Evolutionary conservation across 2,113 vertebrate species (phyloP), one percentile per base, ranked within the genome.

Genomic region (Rissa tridactyla): DNA sequence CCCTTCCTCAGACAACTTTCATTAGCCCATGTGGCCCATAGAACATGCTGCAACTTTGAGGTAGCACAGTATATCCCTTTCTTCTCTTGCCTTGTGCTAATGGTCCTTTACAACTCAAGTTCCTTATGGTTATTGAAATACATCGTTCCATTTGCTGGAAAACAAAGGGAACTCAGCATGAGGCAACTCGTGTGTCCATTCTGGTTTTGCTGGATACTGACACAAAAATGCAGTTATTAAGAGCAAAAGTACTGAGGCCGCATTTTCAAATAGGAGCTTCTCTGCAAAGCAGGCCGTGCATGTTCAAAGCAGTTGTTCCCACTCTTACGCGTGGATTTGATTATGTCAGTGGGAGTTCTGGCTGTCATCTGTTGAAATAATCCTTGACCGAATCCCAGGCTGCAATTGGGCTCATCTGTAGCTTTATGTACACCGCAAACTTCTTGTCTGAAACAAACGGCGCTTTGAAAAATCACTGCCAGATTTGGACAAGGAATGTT

Each of bases 341-440:
- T 90, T 94, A 95, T 87, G 71, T 70, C 73, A 88, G 77, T 81
- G 84, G 91, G 92, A 95, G 80, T 85, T 93, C 93, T 95, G 76
- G 65, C 83, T 93, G 88, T 96, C 94, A 84, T 95, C 65, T 96
- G 49, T 27, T 87, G 84, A 92, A 96, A 87, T 71, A 89, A 92
- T 84, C 65, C 73, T 79, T 92, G 61, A 92, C 80, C 14, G 5
- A 96, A 94, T 54, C 93, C 65, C 87, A 91, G 70, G 87, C 87
- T 96, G 54, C 78, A 84, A 68, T 0, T 47, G 73, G 81, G 52
- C 47, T 95, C 88, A 85, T 94, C 92, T 88, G 88, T 38, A 93
- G 72, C 86, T 91, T 88, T 84, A 83, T 64, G 77, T 58, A 70
- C 42, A 87, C 89, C 81, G 52, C 93, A 96, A 71, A 78, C 72